Evolutionary conservation across 2,888 invertebrate genomes (phyloP).

Genomic region (Dendrolimus houi): DNA sequence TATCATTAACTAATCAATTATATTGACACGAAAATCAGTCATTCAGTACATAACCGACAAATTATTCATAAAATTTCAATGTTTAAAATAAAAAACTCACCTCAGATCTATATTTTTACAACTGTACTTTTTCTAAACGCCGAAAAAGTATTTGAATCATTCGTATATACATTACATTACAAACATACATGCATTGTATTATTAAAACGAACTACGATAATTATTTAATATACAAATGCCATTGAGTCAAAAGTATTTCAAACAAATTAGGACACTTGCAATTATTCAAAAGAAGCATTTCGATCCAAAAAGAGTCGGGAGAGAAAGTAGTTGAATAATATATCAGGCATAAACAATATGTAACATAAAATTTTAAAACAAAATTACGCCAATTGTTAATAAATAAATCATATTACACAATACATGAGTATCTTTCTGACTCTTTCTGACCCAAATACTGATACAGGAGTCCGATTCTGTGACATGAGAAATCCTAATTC

Average conservation of each 20-base stretch:
- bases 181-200: slow-evolving; percentile 18
- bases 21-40: slow-evolving; percentile 21
- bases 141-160: slow-evolving; percentile 1
- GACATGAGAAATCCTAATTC: no score
- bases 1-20: slow-evolving; percentile 1
- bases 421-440: no score
- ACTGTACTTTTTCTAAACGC: neutral
- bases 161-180: slow-evolving; percentile 8
- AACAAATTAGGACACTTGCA: no score
- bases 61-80: neutral
- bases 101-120: slow-evolving; percentile 33
- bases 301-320: no score
- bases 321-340: no score
- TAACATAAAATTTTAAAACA: no score
- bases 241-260: slow-evolving; percentile 6
- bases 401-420: no score
- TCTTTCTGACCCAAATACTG: no score
- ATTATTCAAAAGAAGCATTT: no score
- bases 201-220: slow-evolving; percentile 31
- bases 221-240: slow-evolving; percentile 10
- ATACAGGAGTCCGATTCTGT: no score
- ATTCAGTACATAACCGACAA: slow-evolving; percentile 23
- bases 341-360: no score
- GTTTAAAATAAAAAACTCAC: slow-evolving; percentile 11
- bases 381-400: no score